Conservation (phyloP, 2,888 invertebrate species). For the Netelia virgata region DNA sequence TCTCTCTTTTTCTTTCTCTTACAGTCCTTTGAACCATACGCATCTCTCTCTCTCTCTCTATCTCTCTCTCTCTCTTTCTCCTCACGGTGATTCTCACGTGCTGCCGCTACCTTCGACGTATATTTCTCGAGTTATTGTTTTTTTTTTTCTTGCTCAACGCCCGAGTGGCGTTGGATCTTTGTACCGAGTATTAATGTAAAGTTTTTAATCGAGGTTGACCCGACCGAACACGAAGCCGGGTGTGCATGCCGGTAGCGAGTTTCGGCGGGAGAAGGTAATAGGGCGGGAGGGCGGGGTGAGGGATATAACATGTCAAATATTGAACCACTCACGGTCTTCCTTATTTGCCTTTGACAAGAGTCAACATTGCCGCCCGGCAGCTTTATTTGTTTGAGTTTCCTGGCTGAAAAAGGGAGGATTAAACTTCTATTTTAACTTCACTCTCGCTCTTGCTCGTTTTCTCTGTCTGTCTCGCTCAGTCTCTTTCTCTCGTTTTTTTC, state of each 20-base stretch:
- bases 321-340: slow-evolving; percentile 69
- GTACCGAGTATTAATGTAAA: slow-evolving; percentile 57
- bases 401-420: slow-evolving; percentile 64
- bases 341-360: slow-evolving; percentile 71
- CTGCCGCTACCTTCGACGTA: slow-evolving; percentile 7
- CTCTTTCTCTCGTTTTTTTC: slow-evolving; percentile 25
- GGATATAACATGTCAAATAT: slow-evolving; percentile 71
- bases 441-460: slow-evolving; percentile 31
- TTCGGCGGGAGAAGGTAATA: slow-evolving; percentile 33
- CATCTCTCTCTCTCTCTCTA: slow-evolving; percentile 21
- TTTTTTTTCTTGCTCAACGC: slow-evolving; percentile 19
- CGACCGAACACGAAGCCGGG: neutral
- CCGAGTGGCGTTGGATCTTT: slow-evolving; percentile 14
- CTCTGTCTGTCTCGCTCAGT: slow-evolving; percentile 1
- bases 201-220: slow-evolving; percentile 48
- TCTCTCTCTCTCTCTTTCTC: slow-evolving; percentile 23
- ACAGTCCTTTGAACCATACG: slow-evolving; percentile 42
- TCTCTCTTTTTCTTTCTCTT: slow-evolving; percentile 13
- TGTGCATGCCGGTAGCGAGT: slow-evolving; percentile 57
- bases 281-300: neutral
- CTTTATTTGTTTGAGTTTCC: slow-evolving; percentile 72
- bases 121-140: slow-evolving; percentile 5
- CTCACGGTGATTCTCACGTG: slow-evolving; percentile 51
- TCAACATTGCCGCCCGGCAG: slow-evolving; percentile 60
- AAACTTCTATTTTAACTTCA: slow-evolving; percentile 64